Evolutionary conservation across 2,888 invertebrate species (phyloP).

Genomic region (Alentia gelatinosa): DNA sequence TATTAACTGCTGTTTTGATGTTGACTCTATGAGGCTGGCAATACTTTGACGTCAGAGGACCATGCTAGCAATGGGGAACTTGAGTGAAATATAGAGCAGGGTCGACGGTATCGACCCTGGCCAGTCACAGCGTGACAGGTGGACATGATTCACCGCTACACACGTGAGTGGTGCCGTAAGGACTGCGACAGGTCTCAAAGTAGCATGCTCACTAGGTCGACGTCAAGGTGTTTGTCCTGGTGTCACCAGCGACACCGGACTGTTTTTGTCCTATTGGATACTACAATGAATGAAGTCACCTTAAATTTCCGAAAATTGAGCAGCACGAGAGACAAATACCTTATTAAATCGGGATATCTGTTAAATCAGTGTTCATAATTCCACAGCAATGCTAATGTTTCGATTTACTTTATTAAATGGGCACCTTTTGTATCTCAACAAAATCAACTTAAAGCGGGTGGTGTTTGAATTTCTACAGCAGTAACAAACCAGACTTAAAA

Average conservation of each 20-base stretch:
- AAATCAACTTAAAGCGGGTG: no score
- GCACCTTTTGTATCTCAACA: no score
- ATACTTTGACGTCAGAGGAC: neutral
- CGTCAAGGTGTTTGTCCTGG: neutral
- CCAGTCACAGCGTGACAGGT: neutral
- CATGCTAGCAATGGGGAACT: neutral
- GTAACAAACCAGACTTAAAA: no score
- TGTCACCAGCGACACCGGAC: neutral
- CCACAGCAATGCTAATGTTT: no score
- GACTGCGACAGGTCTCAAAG: neutral
- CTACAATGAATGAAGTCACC: no score
- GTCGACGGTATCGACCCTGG: neutral
- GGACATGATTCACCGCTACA: neutral
- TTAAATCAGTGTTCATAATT: no score
- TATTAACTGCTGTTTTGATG: neutral
- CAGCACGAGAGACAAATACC: no score
- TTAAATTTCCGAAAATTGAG: no score
- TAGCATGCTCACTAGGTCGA: neutral
- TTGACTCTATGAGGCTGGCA: neutral
- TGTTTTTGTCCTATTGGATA: no score
- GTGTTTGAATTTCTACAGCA: no score
- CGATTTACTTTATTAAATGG: no score
- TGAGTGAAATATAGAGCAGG: neutral
- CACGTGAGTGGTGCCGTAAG: neutral
- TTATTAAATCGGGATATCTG: no score